These are phyloP conservation scores for Bilobella aurantiaca DNA, from an alignment of 1,140 invertebrate species.

Conservation along the genomic window DNA sequence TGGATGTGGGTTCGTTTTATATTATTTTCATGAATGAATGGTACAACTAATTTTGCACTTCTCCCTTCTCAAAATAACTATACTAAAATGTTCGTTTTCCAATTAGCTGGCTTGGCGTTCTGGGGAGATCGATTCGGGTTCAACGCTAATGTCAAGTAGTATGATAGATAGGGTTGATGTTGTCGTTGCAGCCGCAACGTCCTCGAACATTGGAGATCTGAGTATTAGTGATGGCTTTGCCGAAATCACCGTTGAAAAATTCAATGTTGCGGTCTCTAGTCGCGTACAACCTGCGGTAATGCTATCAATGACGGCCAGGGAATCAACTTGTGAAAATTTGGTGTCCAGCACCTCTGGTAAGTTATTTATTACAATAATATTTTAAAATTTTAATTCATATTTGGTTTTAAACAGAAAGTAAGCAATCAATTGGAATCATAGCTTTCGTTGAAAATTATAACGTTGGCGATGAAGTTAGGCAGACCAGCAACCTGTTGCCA, in stretches of 20 bases:
- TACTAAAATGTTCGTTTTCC: no score
- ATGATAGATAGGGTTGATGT: not conserved
- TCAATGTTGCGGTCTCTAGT: no score
- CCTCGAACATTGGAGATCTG: not conserved
- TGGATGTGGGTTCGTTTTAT: no score
- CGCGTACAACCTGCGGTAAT: not conserved
- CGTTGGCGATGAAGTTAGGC: no score
- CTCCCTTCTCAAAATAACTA: no score
- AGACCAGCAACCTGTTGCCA: no score
- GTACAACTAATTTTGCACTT: no score
- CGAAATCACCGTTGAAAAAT: not conserved
- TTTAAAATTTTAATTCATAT: not conserved
- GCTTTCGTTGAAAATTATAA: no score
- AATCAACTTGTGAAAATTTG: not conserved
- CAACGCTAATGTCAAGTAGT: constrained; percentile 41
- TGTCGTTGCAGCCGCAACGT: not conserved
- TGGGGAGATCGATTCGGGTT: no score
- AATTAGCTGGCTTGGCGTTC: no score
- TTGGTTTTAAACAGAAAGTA: not conserved
- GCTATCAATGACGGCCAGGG: not conserved
- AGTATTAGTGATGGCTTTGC: not conserved
- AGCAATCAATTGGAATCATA: not conserved
- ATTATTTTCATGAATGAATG: no score
- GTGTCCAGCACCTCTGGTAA: constrained; percentile 2
- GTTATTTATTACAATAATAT: not conserved